Conservation (phyloP, 2,888 invertebrate species). For the Allygus modestus region DNA sequence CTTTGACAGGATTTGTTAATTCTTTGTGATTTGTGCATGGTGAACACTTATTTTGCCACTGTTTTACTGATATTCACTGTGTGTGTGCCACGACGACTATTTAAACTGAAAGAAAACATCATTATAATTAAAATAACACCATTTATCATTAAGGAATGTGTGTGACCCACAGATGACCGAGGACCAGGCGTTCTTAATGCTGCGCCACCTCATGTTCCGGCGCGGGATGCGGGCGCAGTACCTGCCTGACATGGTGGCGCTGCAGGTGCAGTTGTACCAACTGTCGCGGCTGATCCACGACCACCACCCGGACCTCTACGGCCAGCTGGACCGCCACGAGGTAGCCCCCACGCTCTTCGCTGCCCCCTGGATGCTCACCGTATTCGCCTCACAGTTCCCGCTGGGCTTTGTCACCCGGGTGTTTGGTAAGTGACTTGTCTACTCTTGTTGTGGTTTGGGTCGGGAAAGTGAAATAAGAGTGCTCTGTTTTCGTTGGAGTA, state of each 20-base stretch:
- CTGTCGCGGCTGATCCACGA: conserved; percentile 94
- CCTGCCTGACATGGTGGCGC: conserved; percentile 95
- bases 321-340: conserved; percentile 91
- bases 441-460: too few species aligned
- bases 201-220: conserved; percentile 95
- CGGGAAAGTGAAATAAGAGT: too few species aligned
- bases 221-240: conserved; percentile 93
- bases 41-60: too few species aligned
- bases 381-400: conserved; percentile 98
- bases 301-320: conserved; percentile 89
- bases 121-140: too few species aligned
- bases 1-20: too few species aligned
- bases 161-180: conserved; percentile 97
- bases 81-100: too few species aligned
- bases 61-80: too few species aligned
- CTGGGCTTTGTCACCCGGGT: conserved; percentile 96
- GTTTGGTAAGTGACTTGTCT: conserved; percentile 83
- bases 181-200: conserved; percentile 90
- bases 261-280: conserved; percentile 94
- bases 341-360: conserved; percentile 97
- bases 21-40: too few species aligned
- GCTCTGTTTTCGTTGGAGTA: too few species aligned
- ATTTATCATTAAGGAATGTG: too few species aligned
- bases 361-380: conserved; percentile 97
- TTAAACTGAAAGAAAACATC: too few species aligned